phyloP scores from a whole-genome alignment of 2,888 invertebrate species.

The Adelognathus sp. region DNA sequence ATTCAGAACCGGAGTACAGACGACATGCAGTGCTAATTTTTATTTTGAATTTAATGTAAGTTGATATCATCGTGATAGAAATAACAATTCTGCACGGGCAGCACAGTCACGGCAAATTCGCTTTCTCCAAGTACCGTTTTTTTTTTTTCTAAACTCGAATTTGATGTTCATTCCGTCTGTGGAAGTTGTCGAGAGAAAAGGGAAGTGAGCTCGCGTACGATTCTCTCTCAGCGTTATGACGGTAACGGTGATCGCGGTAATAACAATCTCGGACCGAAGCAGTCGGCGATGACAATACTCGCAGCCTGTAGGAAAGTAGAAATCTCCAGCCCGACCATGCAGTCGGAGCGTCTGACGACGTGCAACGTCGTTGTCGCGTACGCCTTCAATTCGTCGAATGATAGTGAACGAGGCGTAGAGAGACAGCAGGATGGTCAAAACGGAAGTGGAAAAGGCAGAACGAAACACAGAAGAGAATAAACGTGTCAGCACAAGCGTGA shows the following conservation, averaged over 20 bases:
- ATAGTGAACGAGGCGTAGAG: neutral
- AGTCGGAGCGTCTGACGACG: neutral
- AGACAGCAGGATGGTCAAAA: neutral
- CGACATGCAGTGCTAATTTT: no score
- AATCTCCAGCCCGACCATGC: neutral
- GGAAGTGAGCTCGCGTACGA: neutral
- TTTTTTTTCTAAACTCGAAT: neutral
- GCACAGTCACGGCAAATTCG: no score
- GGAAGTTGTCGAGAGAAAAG: neutral
- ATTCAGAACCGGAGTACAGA: no score
- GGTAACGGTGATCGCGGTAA: conserved; percentile 44
- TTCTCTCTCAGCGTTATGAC: neutral
- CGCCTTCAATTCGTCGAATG: conserved; percentile 14
- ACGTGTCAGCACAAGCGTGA: conserved; percentile 43
- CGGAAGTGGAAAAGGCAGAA: neutral
- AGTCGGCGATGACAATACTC: conserved; percentile 30
- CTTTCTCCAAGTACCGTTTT: neutral
- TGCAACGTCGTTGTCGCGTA: conserved; percentile 11
- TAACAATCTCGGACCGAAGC: conserved; percentile 19
- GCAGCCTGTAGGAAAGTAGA: neutral
- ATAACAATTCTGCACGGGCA: neutral
- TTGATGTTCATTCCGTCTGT: neutral
- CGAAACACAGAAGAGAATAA: conserved; percentile 18
- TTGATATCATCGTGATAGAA: neutral
- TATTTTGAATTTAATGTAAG: no score